phyloP scores from a whole-genome alignment of 1,140 invertebrate species.

The Bactericera cockerelli region DNA sequence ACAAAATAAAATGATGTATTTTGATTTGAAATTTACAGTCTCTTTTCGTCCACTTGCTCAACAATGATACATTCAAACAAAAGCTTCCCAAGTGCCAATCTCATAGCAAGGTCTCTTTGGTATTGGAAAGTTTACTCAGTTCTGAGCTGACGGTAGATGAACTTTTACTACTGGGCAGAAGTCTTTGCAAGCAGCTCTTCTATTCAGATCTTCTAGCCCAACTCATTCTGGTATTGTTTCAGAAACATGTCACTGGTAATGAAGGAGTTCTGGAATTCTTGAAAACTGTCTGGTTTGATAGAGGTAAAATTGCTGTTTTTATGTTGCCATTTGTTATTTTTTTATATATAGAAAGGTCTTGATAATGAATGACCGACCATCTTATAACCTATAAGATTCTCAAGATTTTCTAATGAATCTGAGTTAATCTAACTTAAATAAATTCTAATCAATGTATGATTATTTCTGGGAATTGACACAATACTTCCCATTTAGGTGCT shows the following conservation, averaged over 20 bases:
- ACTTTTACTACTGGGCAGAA: neutral
- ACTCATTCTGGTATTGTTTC: neutral
- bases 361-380: neutral
- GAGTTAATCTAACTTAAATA: neutral
- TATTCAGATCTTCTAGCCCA: neutral
- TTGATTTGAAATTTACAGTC: too few species aligned
- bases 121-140: neutral
- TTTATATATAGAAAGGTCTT: neutral
- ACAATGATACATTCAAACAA: neutral
- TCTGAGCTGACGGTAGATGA: neutral
- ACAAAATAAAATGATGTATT: too few species aligned
- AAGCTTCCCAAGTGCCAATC: neutral
- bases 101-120: neutral
- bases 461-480: neutral
- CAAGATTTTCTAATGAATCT: neutral
- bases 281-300: constrained; percentile 1
- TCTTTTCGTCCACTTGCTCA: neutral
- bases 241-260: neutral
- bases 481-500: too few species aligned
- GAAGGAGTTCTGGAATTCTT: neutral
- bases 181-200: neutral
- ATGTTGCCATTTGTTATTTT: neutral
- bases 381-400: neutral
- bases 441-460: neutral
- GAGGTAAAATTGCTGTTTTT: too few species aligned